Evolutionary conservation across 2,113 vertebrate species (phyloP), one percentile per base, ranked within the genome.

Genomic region (Equus przewalskii): DNA sequence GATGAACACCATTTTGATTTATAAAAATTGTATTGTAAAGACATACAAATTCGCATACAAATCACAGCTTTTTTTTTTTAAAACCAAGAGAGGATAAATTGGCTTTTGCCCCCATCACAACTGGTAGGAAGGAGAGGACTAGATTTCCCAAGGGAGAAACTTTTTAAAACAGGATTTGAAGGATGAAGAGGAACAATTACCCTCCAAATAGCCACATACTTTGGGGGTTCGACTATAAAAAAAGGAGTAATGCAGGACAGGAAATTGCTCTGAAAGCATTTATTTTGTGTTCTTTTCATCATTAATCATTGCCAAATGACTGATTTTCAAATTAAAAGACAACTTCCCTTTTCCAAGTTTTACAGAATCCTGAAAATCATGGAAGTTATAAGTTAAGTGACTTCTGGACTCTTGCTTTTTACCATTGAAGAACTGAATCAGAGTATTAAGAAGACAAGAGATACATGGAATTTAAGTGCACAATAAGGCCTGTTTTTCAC

Each of bases 311-410:
- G 36, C 54, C 65, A 88, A 21, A 46, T 73, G 56, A 85, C 24
- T 90, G 12, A 33, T 44, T 93, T 94, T 92, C 58, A 94, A 82
- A 83, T 85, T 80, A 85, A 69, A 89, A 62, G n/a, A 76, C 24
- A 75, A 54, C 16, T 60, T 67, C 9, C 15, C 11, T 72, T 76
- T 85, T 22, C 28, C 64, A 96, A 69, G 22, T 33, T 93, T 76
- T 69, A 60, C 3, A 54, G 30, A 70, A 92, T 81, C 5, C 2
- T 49, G 33, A 92, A 85, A 86, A 36, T 3, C 26, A 22, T 26
- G 6, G 21, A 1, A 22, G 70, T 86, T 84, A 5, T 89, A 26
- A 75, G 49, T 81, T 88, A 49, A 81, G 51, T 79, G 49, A 44
- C 30, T 49, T 85, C 46, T 44, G 89, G 18, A 46, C 18, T 21